phyloP scores from a whole-genome alignment of 2,888 invertebrate species.

The Cetonia aurata region DNA sequence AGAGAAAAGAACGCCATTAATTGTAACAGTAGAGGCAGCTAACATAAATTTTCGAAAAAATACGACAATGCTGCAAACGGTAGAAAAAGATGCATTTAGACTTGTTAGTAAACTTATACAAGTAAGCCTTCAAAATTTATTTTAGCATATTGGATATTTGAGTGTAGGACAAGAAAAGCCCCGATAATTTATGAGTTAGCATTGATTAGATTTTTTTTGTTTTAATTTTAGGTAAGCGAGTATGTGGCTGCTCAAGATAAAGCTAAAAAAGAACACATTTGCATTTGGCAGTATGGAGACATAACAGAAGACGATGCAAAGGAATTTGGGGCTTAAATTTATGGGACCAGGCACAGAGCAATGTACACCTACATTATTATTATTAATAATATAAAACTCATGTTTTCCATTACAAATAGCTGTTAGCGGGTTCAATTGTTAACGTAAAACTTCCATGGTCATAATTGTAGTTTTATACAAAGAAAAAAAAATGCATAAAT shows the following conservation, averaged over 20 bases:
- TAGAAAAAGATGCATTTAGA: too few relatives aligned
- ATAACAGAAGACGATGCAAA: slow-evolving; percentile 93
- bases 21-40: too few relatives aligned
- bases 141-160: too few relatives aligned
- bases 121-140: too few relatives aligned
- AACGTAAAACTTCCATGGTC: slow-evolving; percentile 39
- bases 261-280: slow-evolving; percentile 87
- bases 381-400: slow-evolving; percentile 42
- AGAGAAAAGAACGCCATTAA: too few relatives aligned
- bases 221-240: slow-evolving; percentile 73
- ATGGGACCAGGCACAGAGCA: slow-evolving; percentile 47
- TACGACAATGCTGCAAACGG: too few relatives aligned
- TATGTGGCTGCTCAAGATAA: slow-evolving; percentile 88
- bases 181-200: too few relatives aligned
- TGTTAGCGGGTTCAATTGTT: slow-evolving; percentile 43
- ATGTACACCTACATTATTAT: slow-evolving; percentile 45
- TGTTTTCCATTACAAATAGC: slow-evolving; percentile 46
- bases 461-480: slow-evolving; percentile 43
- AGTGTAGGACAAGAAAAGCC: too few relatives aligned
- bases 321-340: slow-evolving; percentile 71
- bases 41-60: too few relatives aligned
- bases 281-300: slow-evolving; percentile 99
- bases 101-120: too few relatives aligned
- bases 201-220: neutral
- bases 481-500: slow-evolving; percentile 33